A percentile compares a stretch with the other conserved stretches of the same genome.
These are phyloP conservation scores for Leucophenga varia DNA, from an alignment of 1,140 invertebrate genomes.

Conservation along the genomic window DNA sequence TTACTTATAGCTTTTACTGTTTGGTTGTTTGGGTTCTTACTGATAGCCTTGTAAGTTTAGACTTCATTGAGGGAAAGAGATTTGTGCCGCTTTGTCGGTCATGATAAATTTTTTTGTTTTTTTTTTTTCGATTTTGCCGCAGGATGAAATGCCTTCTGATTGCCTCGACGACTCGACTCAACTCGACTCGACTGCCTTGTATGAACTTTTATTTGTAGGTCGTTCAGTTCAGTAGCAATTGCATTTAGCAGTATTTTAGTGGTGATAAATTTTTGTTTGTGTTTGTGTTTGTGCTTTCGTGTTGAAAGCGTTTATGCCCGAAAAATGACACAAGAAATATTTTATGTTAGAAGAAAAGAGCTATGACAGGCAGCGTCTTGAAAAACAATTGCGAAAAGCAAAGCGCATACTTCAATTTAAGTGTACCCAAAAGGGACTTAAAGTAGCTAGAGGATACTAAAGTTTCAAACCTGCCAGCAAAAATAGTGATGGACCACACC, in stretches of 20 bases:
- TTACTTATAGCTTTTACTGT: constrained; percentile 18
- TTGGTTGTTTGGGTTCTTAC: constrained; percentile 9
- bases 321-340: too few species aligned
- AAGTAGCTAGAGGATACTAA: too few species aligned
- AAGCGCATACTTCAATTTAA: constrained; percentile 13
- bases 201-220: constrained; percentile 9
- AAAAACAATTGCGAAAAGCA: constrained; percentile 31
- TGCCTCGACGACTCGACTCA: constrained; percentile 5
- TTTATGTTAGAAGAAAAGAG: too few species aligned
- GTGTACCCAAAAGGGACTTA: constrained; percentile 5
- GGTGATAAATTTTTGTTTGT: too few species aligned
- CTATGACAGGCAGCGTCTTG: constrained; percentile 4
- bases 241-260: constrained; percentile 8
- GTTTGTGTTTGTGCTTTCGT: too few species aligned
- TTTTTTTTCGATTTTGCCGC: constrained; percentile 33
- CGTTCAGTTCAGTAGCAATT: constrained; percentile 9
- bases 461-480: too few species aligned
- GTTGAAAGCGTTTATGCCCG: too few species aligned
- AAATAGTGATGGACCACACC: constrained; percentile 48
- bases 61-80: too few species aligned
- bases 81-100: constrained; percentile 47
- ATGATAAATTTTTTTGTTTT: constrained; percentile 36
- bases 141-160: constrained; percentile 37
- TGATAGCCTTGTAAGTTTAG: constrained; percentile 47
- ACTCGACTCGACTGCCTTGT: too few species aligned